These are phyloP conservation scores for Steinernema khuongi DNA, from an alignment of 1,140 invertebrate species.

Conservation along the genomic window DNA sequence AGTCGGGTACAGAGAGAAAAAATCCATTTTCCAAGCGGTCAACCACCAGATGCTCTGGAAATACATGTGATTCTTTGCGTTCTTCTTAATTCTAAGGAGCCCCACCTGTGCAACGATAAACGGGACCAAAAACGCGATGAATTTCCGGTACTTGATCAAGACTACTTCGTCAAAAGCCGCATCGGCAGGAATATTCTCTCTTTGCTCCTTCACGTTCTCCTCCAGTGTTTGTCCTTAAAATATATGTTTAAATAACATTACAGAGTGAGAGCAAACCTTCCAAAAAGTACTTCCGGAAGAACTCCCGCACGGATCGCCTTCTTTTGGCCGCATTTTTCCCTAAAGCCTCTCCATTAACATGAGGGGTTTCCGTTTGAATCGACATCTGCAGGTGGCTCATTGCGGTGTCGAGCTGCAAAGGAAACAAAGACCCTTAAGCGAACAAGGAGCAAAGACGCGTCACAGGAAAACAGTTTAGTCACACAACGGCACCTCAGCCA, in stretches of 20 bases:
- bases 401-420: too few species aligned
- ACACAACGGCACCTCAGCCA: too few species aligned
- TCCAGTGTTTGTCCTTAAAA: not conserved
- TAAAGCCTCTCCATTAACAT: not conserved
- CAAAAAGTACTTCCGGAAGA: not conserved
- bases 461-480: too few species aligned
- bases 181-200: not conserved
- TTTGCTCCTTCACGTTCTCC: not conserved
- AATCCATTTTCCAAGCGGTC: slow-evolving; percentile 42
- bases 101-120: slow-evolving; percentile 40
- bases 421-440: not conserved
- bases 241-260: not conserved
- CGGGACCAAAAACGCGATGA: slow-evolving; percentile 42
- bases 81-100: not conserved
- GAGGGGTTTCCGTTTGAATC: too few species aligned
- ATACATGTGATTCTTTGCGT: not conserved
- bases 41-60: slow-evolving; percentile 42
- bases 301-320: not conserved
- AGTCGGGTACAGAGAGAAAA: slow-evolving; percentile 36
- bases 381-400: too few species aligned
- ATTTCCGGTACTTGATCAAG: slow-evolving; percentile 43
- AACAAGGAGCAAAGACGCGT: not conserved
- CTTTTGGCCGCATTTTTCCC: not conserved
- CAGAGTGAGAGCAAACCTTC: not conserved
- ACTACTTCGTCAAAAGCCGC: slow-evolving; percentile 7